Evolutionary conservation across 2,888 invertebrate species (phyloP), one percentile per base, ranked within the genome.

Genomic region (Tortrix viridana): DNA sequence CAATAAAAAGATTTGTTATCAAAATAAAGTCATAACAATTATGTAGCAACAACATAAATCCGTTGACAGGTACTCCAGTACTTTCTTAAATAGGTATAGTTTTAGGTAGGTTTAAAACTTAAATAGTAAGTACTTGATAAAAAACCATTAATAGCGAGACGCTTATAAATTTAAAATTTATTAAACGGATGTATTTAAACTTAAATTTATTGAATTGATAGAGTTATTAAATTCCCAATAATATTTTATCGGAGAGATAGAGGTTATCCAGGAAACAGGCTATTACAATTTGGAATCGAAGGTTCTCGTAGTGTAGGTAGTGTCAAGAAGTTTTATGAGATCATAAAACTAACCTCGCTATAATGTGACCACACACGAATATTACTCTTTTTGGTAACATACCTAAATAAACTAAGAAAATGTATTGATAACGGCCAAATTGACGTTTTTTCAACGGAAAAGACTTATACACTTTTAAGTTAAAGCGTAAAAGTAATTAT

Each of bases 271-370:
- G 61, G 49, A 44, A n/a, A 56, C 55, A 23, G 22, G 60, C 37
- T 22, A 56, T 61, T 61, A 61, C 49, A 61, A 56, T 55, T 55
- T 41, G 41, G 14, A 14, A n/a, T n/a, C 41, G 16, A 41, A 50
- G 61, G 48, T 61, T 61, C 55, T 61, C 61, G 44, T 41, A 56
- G 55, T 37, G 50, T 61, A 50, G 37, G 53, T 26, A 48, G 49
- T 61, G 61, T 44, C 61, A 61, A 49, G 61, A 60, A 55, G 44
- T 61, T 61, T 61, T 61, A 61, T 44, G 61, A 56, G 44, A 55
- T 49, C 61, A 44, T 61, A 61, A 61, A 61, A 56, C 55, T 55
- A 56, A 43, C 32, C 44, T 56, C 23, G n/a, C 32, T 41, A 14
- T 16, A n/a, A 50, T 56, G 44, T 61, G 55, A 61, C 61, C 61